Evolutionary conservation across 1,140 invertebrate species (phyloP).

Genomic region (Bombus breviceps): DNA sequence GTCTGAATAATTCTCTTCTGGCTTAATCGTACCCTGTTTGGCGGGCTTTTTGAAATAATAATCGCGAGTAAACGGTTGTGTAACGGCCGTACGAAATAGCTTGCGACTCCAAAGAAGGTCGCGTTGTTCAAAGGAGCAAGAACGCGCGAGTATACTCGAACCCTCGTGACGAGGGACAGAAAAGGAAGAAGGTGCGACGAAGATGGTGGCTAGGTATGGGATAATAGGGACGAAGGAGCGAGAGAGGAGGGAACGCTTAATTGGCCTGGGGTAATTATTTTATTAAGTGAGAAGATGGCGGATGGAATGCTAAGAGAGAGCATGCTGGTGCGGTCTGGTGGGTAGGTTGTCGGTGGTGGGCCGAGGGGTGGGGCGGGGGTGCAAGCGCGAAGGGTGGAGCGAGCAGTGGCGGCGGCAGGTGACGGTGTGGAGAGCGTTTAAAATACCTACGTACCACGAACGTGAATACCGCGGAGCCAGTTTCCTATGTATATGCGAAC

Average conservation of each 20-base stretch:
- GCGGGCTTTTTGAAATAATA: slow-evolving; percentile 34
- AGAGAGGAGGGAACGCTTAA: slow-evolving; percentile 73
- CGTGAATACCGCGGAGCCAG: slow-evolving; percentile 53
- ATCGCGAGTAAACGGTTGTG: background rate
- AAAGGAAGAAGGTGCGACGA: no score
- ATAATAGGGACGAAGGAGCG: background rate
- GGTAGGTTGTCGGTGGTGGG: slow-evolving; percentile 61
- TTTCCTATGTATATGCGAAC: slow-evolving; percentile 47
- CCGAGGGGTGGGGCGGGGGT: slow-evolving; percentile 25
- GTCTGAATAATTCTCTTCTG: background rate
- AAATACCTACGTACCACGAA: slow-evolving; percentile 66
- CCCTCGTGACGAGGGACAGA: background rate
- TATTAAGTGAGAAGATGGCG: slow-evolving; percentile 82
- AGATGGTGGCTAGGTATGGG: background rate
- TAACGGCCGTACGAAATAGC: slow-evolving; percentile 6
- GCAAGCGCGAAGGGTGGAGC: slow-evolving; percentile 31
- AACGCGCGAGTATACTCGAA: background rate
- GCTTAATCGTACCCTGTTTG: background rate
- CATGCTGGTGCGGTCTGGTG: slow-evolving; percentile 68
- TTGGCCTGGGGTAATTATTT: slow-evolving; percentile 82
- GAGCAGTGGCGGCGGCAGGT: slow-evolving; percentile 53
- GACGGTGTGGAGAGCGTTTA: slow-evolving; percentile 69
- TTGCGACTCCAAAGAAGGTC: background rate
- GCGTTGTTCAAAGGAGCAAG: background rate
- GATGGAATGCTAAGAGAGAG: slow-evolving; percentile 79